Conservation (phyloP, 2,113 vertebrate species). For the Oreochromis tanganicae region DNA sequence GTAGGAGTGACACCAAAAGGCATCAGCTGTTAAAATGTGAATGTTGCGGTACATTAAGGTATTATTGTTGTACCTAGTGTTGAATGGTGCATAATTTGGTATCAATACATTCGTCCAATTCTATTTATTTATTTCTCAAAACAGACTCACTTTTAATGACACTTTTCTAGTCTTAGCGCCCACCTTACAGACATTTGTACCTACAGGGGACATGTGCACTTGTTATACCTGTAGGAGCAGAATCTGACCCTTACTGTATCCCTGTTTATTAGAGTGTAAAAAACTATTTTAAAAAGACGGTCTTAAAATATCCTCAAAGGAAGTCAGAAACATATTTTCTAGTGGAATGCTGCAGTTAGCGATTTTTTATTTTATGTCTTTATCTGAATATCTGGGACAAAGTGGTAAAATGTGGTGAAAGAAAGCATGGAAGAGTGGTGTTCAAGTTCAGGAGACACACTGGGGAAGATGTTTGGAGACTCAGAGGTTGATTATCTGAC, state of each 20-base stretch:
- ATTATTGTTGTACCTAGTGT: background rate
- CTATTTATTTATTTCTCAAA: background rate
- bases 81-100: background rate
- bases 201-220: background rate
- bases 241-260: background rate
- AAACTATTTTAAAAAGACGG: background rate
- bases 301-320: background rate
- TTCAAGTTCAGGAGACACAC: background rate
- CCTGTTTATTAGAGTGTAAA: background rate
- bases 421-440: background rate
- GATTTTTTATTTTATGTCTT: background rate
- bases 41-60: background rate
- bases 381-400: background rate
- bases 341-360: accelerated
- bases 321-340: background rate
- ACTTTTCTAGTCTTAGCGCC: background rate
- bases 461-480: background rate
- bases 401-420: background rate
- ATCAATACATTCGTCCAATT: background rate
- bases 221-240: background rate
- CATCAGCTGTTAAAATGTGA: background rate
- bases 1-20: background rate
- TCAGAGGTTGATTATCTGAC: constrained; percentile 32
- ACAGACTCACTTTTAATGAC: background rate
- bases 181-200: background rate